phyloP scores from a whole-genome alignment of 2,888 invertebrate species.

The Plebejus anna region DNA sequence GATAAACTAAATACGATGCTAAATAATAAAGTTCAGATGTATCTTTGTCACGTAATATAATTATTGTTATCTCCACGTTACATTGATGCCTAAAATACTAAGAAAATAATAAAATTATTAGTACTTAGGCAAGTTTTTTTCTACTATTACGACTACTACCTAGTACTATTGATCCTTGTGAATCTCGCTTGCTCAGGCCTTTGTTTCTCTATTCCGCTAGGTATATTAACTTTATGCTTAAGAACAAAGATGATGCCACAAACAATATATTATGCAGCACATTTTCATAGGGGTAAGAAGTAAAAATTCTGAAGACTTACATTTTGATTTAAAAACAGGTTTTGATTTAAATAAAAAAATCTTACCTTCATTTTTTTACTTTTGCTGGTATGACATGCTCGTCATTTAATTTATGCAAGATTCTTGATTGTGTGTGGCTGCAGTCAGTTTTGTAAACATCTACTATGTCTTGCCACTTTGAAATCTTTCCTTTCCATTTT shows the following conservation, averaged over 20 bases:
- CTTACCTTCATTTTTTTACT: constrained; percentile 23
- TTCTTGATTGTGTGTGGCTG: constrained; percentile 30
- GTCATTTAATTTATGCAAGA: constrained; percentile 34
- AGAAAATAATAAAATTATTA: too few relatives aligned
- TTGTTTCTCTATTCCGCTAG: too few relatives aligned
- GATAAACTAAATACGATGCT: neutral
- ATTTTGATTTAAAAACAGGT: neutral
- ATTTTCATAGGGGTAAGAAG: neutral
- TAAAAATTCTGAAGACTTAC: neutral
- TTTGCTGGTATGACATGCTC: constrained; percentile 31
- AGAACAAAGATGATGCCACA: neutral
- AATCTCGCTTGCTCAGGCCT: too few relatives aligned
- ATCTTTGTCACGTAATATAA: constrained; percentile 16
- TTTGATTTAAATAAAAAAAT: constrained; percentile 13
- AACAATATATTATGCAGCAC: neutral
- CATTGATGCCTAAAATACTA: neutral
- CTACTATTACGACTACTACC: too few relatives aligned
- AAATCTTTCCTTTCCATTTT: too few relatives aligned
- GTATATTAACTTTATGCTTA: too few relatives aligned
- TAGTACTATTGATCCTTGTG: too few relatives aligned
- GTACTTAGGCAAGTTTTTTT: too few relatives aligned
- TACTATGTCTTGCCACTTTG: constrained; percentile 34
- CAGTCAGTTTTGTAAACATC: constrained; percentile 38
- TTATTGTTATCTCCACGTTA: constrained; percentile 12
- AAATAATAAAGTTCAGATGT: neutral